Conservation (phyloP, 2,888 invertebrate genomes). For the Cecidostiba fungosa region DNA sequence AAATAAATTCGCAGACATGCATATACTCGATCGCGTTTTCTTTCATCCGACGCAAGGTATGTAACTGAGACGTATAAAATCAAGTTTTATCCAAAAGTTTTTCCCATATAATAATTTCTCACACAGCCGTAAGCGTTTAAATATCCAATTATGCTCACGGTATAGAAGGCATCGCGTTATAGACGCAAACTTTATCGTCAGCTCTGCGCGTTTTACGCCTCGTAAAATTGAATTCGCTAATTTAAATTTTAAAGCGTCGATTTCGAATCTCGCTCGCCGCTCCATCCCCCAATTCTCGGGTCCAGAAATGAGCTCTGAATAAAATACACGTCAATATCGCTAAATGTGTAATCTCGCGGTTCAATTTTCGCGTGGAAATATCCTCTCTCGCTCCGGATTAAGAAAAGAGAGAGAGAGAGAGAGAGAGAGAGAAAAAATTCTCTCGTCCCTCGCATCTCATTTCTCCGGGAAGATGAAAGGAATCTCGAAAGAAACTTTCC, state of each 20-base stretch:
- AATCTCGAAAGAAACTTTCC: neutral
- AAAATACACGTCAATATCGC: neutral
- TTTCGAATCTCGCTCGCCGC: neutral
- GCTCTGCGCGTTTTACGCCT: no score
- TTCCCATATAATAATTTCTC: neutral
- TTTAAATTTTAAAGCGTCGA: constrained; percentile 11
- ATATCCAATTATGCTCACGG: neutral
- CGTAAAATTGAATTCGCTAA: neutral
- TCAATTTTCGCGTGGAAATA: neutral
- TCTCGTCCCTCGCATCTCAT: neutral
- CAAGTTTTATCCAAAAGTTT: no score
- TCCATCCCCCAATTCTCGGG: neutral
- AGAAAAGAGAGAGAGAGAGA: neutral
- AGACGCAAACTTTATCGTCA: neutral
- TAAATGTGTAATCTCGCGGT: neutral
- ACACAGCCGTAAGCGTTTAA: neutral
- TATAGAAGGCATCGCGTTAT: neutral
- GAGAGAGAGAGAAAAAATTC: neutral
- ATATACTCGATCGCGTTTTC: no score
- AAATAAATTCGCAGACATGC: no score
- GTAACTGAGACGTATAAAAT: no score
- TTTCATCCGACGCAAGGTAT: no score
- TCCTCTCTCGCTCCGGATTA: neutral
- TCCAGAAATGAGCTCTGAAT: constrained; percentile 30
- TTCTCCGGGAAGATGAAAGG: neutral